Evolutionary conservation across 2,113 vertebrate genomes (phyloP), one percentile per base, ranked within the genome.

Genomic region (Alligator sinensis): DNA sequence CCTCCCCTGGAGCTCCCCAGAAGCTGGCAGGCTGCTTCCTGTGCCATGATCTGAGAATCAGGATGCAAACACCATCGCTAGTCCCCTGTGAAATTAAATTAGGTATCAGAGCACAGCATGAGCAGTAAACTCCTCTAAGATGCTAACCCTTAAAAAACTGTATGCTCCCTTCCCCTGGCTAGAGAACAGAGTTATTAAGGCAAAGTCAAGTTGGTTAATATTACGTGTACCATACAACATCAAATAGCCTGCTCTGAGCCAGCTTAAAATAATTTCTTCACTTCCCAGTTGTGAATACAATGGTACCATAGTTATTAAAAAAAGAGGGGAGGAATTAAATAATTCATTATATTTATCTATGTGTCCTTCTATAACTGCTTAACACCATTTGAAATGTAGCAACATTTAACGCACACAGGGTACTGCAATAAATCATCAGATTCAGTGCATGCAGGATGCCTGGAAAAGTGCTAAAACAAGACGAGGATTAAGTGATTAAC

Each of bases 1-100:
- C 27, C 77, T 87, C 58, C 5, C 64, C 57, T 86, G 18, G 87
- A 92, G 77, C 78, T 91, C 86, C 88, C 90, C 30, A 58, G 75
- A 96, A 96, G 88, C 5, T 90, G 82, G 90, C 90, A 95, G 91
- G 84, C 86, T 84, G 86, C 84, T 96, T 94, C 96, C 96, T 91
- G 92, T 58, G 94, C 83, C 88, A 22, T 88, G 96, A 92, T 92
- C 95, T 94, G 90, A 91, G 93, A 96, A 93, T 87, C 81, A 96
- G 0, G 4, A 92, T 3, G 60, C 64, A 76, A 93, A 79, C 0
- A 7, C 90, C 54, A 89, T 86, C 1, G 2, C 89, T 92, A 10
- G 79, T 95, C 91, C 94, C 70, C 55, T 38, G 89, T 91, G 91
- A 95, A 95, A 96, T 93, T 86, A 88, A 96, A 96, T 93, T 90